Base-by-base conservation (phyloP, 2,888 invertebrate genomes). In the Hydriomena furcata region DNA sequence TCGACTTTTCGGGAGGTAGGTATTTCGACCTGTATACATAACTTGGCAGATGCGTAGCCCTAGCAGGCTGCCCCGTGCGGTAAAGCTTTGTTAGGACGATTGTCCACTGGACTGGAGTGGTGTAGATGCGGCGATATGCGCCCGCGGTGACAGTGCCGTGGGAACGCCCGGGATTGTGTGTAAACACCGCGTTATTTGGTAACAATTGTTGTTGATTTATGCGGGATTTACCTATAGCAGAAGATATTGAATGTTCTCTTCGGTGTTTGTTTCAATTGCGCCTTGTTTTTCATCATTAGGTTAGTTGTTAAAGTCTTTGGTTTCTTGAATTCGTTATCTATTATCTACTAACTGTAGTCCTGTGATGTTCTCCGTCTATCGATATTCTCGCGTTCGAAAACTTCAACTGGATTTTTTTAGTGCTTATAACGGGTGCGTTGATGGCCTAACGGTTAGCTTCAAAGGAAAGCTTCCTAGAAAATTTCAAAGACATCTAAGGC, bases 21-120 rank as follows among this genome's bases (percentile, higher is more conserved):
- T 11, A n/a, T 6, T 30, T 1, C 17, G 23, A 17, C 10, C 11
- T 35, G 6, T 35, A 11, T 1, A 21, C 7, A 7, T 17, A 34
- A 27, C 13, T 24, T 45, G 13, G 2, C 7, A 37, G 34, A 6
- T 12, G 24, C 12, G 12, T 34, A n/a, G 47, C 52, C 52, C 52
- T 52, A 48, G 10, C 13, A 12, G 37, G 28, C 20, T 43, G 42
- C 12, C 37, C 36, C 51, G 36, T 42, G 52, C 81, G 81, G 82
- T 75, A 75, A 80, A 76, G 82, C 88, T 89, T 90, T 90, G 89
- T 89, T 90, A 87, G 83, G 87, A 82, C 83, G 87, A 88, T 85
- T 89, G 89, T 90, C 88, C 89, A 87, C 87, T 73, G 75, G 79
- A 86, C 86, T 73, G 75, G 81, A 77, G 81, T 79, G 79, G 81